These are phyloP conservation scores for Sarcophaga bullata DNA, from an alignment of 1,140 invertebrate species.

Conservation along the genomic window DNA sequence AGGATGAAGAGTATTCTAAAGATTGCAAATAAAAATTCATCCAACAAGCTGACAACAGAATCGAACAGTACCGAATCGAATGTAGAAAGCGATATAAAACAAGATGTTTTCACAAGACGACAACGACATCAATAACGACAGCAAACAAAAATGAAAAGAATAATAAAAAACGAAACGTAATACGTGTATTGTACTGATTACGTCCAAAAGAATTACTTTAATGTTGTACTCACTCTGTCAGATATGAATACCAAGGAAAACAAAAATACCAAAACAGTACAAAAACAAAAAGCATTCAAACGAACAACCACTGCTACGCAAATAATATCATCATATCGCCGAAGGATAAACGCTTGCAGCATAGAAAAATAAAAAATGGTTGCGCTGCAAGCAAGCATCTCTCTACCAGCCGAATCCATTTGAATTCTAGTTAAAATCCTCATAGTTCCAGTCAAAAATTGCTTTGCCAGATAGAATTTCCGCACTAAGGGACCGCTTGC, in stretches of 20 bases:
- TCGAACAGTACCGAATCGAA: background rate
- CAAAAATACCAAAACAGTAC: background rate
- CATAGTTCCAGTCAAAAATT: background rate
- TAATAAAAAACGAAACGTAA: background rate
- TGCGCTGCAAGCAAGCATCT: background rate
- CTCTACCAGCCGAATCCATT: background rate
- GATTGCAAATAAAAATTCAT: slow-evolving; percentile 11
- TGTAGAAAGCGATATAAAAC: background rate
- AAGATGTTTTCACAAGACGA: background rate
- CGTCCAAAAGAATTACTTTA: slow-evolving; percentile 34
- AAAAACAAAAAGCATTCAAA: background rate
- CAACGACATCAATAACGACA: background rate
- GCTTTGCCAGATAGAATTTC: background rate
- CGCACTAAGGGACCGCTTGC: background rate
- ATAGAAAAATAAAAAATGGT: background rate
- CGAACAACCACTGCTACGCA: background rate
- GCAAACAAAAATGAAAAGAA: background rate
- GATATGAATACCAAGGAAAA: background rate
- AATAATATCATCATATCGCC: background rate
- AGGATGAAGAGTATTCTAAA: background rate
- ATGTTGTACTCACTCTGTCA: slow-evolving; percentile 7
- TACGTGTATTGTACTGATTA: slow-evolving; percentile 23
- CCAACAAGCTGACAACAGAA: background rate
- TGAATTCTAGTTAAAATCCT: no score
- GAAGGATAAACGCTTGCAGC: background rate